Evolutionary conservation across 23 tunicate species (phyloP), one percentile per base, ranked within the genome.

Genomic region (Halocynthia aurantium): DNA sequence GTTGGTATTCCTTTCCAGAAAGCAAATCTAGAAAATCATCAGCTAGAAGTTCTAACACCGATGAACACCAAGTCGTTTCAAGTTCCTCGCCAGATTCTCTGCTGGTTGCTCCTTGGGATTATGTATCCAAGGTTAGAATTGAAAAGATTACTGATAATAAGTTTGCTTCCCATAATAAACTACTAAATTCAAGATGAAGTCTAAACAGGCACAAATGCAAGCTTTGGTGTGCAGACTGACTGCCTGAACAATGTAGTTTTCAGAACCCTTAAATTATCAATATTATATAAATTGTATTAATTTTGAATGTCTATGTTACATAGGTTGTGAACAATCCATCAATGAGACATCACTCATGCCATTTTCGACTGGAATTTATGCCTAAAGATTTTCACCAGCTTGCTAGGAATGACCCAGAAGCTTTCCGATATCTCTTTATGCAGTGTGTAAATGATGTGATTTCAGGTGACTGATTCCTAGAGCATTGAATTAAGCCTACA

Each of bases 91-190:
- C 50, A 13, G 78, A 74, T 56, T 74, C 64, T 8, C 13, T 91
- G 10, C 76, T 91, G 12, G 65, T 91, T 17, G 86, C 97, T 12
- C 97, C 97, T n/a, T 91, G 97, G 97, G 97, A 91, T 55, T 61
- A 50, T 19, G 56, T 91, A 6, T 63, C 87, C 12, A 83, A 91
- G 91, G 95, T 88, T 49, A 51, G 40, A 55, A 73, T 18, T 60
- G 2, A n/a, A n/a, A 60, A 0, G 17, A n/a, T 60, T 15, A 60
- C 64, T 60, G 64, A 60, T 31, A 31, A 31, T 31, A 31, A 31
- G 4, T 31, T 31, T 31, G 44, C 44, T 31, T 31, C 4, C 44
- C 44, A 0, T 31, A n/a, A n/a, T n/a, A n/a, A n/a, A 1, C 44
- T 4, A 31, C 44, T 31, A 31, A 31, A 31, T 31, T 31, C 44